Percentiles rank a stretch among this genome's conserved stretches.
Evolutionary conservation across 2,888 invertebrate genomes (phyloP).

Genomic region (Eupithecia dodoneata): DNA sequence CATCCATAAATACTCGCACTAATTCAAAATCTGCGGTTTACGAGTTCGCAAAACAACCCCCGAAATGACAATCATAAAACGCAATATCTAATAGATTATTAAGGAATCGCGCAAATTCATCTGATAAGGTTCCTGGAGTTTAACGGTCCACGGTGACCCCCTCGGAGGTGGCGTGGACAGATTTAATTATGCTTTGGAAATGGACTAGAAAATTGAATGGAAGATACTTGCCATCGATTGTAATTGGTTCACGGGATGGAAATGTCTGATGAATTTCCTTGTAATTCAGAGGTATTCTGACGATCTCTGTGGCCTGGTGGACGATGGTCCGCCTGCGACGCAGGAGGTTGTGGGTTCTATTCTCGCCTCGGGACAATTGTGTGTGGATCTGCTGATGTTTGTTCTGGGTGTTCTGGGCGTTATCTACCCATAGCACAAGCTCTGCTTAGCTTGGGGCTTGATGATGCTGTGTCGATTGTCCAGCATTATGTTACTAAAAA

Average conservation of each 20-base stretch:
- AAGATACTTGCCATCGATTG: constrained; percentile 33
- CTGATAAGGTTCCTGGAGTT: constrained; percentile 51
- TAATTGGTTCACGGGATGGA: constrained; percentile 13
- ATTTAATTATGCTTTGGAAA: constrained; percentile 79
- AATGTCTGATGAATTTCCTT: constrained; percentile 1
- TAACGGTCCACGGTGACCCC: constrained; percentile 50
- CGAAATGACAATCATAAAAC: constrained; percentile 39
- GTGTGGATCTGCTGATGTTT: no score
- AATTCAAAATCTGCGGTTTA: constrained; percentile 31
- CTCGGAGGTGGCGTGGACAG: constrained; percentile 57
- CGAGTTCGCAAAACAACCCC: constrained; percentile 29
- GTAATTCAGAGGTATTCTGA: not conserved
- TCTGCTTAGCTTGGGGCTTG: no score
- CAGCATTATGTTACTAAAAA: no score
- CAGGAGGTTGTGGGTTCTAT: no score
- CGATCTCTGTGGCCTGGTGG: no score
- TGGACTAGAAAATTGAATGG: constrained; percentile 79
- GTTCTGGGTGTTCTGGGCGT: no score
- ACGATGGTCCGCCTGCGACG: no score
- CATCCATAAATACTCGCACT: constrained; percentile 12
- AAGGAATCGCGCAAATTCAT: constrained; percentile 44
- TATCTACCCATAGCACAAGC: no score
- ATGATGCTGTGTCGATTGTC: no score
- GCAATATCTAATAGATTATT: constrained; percentile 42
- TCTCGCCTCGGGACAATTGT: no score